Evolutionary conservation across 1,140 invertebrate species (phyloP).

Genomic region (Gryon sp.): DNA sequence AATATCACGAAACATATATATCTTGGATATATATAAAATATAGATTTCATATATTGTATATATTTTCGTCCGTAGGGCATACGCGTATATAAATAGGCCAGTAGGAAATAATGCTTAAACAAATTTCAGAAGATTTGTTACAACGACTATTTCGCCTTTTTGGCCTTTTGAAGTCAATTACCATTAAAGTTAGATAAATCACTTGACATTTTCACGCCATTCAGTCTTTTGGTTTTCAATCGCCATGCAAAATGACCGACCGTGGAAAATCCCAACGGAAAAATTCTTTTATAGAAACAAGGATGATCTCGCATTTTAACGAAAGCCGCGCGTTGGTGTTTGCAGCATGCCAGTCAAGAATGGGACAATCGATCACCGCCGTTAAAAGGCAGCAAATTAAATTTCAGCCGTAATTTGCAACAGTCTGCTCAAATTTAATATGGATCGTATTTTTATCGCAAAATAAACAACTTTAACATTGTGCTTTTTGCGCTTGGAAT

Average conservation of each 20-base stretch:
- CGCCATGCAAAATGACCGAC: constrained; percentile 13
- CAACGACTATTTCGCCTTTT: background rate
- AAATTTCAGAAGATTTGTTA: background rate
- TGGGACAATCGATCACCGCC: constrained; percentile 31
- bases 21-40: no score
- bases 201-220: constrained; percentile 4
- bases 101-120: no score
- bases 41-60: no score
- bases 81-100: no score
- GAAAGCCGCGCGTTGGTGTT: constrained; percentile 1
- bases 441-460: constrained; percentile 49
- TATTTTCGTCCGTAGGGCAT: no score
- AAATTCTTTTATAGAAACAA: constrained; percentile 25
- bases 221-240: constrained; percentile 14
- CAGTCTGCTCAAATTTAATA: constrained; percentile 46
- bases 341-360: constrained; percentile 17
- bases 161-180: constrained; percentile 8
- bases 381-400: constrained; percentile 45
- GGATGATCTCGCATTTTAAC: constrained; percentile 28
- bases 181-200: constrained; percentile 49
- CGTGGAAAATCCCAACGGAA: constrained; percentile 26
- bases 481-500: constrained; percentile 15
- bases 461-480: constrained; percentile 46
- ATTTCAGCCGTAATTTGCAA: constrained; percentile 33
- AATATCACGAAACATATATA: no score